phyloP scores from a whole-genome alignment of 2,888 invertebrate genomes.

The Athalia rosae region DNA sequence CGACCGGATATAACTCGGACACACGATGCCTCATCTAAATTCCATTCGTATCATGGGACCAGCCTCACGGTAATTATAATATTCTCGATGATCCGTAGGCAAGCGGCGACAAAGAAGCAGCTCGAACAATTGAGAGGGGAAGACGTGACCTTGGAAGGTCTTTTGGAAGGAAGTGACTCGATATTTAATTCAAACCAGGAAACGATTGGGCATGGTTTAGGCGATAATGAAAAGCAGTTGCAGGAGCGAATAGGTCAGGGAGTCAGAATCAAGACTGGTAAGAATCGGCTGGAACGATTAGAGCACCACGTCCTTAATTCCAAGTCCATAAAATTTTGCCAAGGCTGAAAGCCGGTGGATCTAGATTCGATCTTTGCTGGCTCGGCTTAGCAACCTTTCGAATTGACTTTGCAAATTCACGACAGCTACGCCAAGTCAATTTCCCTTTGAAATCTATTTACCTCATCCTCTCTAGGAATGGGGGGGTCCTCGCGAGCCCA shows the following conservation, averaged over 20 bases:
- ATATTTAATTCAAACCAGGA: constrained; percentile 69
- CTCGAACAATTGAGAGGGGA: constrained; percentile 77
- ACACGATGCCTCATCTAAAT: not conserved
- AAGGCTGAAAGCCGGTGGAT: constrained; percentile 32
- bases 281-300: constrained; percentile 19
- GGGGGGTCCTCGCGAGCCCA: constrained; percentile 49
- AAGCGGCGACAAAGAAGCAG: constrained; percentile 75
- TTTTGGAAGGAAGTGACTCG: constrained; percentile 72
- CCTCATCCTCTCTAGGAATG: constrained; percentile 19
- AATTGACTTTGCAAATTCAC: not conserved
- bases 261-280: constrained; percentile 57
- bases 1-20: too few species aligned
- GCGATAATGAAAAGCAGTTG: constrained; percentile 60
- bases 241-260: constrained; percentile 58
- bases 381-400: not conserved
- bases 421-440: not conserved
- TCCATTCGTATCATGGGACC: constrained; percentile 14
- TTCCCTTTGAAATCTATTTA: not conserved
- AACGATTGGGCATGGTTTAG: constrained; percentile 56
- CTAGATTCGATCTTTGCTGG: not conserved
- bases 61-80: not conserved
- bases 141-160: constrained; percentile 74
- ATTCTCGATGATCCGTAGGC: constrained; percentile 53
- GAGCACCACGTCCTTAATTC: constrained; percentile 20
- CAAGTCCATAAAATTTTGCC: constrained; percentile 31